phyloP scores from a whole-genome alignment of 2,888 invertebrate species.

The Phalera bucephala region DNA sequence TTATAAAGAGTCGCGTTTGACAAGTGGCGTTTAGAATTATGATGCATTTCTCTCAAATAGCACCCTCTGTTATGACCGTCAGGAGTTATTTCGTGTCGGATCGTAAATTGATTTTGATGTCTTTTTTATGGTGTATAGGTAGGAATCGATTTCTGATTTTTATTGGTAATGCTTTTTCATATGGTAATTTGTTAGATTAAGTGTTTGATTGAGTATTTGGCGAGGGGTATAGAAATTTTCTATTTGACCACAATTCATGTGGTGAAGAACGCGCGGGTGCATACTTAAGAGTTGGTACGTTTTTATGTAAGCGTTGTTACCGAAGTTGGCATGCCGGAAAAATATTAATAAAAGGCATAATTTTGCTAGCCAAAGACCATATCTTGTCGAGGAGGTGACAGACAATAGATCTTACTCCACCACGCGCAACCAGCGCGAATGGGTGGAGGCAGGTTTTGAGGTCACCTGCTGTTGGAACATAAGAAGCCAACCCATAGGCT shows the following conservation, averaged over 20 bases:
- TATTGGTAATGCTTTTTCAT: constrained; percentile 68
- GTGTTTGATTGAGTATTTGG: constrained; percentile 39
- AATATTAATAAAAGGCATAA: no score
- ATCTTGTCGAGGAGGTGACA: no score
- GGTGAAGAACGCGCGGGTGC: background rate
- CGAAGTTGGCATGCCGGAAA: no score
- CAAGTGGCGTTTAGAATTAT: constrained; percentile 75
- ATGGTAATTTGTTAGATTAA: constrained; percentile 68
- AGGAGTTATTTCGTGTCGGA: constrained; percentile 51
- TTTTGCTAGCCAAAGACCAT: no score
- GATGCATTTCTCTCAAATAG: constrained; percentile 54
- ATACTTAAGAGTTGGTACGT: no score
- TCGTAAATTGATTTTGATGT: constrained; percentile 77
- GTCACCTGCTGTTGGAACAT: no score
- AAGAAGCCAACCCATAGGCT: no score
- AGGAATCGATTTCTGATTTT: constrained; percentile 71
- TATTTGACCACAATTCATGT: constrained; percentile 8
- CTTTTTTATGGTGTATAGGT: constrained; percentile 64
- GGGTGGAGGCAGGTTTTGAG: background rate
- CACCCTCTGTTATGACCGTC: constrained; percentile 48
- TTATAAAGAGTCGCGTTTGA: constrained; percentile 67
- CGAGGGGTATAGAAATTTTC: constrained; percentile 19
- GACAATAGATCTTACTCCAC: no score
- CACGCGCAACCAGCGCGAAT: no score
- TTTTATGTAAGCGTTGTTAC: no score